Percentiles rank a stretch among this genome's conserved stretches.
Conservation (phyloP, 1,140 invertebrate genomes). For the Melipona quadrifasciata region DNA sequence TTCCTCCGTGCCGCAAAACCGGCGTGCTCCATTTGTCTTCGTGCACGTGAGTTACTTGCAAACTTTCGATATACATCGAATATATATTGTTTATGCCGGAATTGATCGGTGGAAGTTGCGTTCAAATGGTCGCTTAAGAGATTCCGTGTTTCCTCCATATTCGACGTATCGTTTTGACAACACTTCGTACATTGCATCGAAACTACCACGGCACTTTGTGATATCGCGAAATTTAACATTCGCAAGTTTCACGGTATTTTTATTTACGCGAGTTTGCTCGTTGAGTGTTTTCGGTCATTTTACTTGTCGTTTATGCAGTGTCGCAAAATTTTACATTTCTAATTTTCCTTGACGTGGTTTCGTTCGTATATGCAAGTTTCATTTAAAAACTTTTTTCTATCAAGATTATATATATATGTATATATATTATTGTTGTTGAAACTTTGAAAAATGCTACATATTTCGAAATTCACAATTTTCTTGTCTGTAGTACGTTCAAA, state of each 20-base stretch:
- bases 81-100: constrained; percentile 9
- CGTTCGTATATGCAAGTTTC: no score
- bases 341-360: no score
- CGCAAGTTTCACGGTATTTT: neutral
- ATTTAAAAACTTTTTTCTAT: no score
- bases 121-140: neutral
- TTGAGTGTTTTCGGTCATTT: neutral
- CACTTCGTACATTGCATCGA: no score
- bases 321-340: neutral
- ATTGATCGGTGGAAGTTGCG: neutral
- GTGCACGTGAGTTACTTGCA: constrained; percentile 18
- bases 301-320: neutral
- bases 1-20: neutral
- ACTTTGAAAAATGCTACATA: no score
- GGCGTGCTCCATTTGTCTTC: constrained; percentile 10
- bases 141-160: neutral
- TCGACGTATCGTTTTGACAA: neutral
- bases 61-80: neutral
- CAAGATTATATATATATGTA: no score
- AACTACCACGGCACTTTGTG: neutral
- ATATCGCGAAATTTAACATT: neutral
- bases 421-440: no score
- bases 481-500: neutral
- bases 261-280: neutral
- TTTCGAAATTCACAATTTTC: no score